phyloP scores from a whole-genome alignment of 2,888 invertebrate species.

The Tromatobia lineatoria region DNA sequence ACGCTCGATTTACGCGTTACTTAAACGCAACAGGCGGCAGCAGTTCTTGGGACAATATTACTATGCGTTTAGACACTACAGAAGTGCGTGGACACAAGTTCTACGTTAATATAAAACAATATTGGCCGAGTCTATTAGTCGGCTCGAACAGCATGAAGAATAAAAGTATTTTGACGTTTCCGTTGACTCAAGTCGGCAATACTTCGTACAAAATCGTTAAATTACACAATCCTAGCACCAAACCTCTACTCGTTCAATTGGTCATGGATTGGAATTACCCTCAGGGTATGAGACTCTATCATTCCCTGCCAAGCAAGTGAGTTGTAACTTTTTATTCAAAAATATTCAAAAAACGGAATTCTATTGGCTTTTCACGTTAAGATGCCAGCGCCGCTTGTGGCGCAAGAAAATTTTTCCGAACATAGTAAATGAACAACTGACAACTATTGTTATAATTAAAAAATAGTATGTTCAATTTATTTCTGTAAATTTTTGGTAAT shows the following conservation, averaged over 20 bases:
- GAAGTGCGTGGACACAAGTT: constrained; percentile 90
- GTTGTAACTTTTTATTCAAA: constrained; percentile 69
- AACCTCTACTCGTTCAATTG: constrained; percentile 91
- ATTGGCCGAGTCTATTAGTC: constrained; percentile 88
- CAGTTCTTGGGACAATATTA: constrained; percentile 88
- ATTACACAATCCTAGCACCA: constrained; percentile 91
- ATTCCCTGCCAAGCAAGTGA: constrained; percentile 86
- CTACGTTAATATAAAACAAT: constrained; percentile 89
- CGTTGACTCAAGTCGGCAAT: constrained; percentile 92
- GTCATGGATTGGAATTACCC: constrained; percentile 91
- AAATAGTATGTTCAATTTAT: no score
- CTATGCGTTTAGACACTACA: constrained; percentile 92
- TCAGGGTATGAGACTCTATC: constrained; percentile 87
- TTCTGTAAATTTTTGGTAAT: no score
- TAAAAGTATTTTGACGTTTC: constrained; percentile 88
- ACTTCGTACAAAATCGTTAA: constrained; percentile 89
- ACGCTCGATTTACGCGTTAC: constrained; percentile 88
- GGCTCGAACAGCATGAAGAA: constrained; percentile 79
- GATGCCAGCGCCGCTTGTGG: no score
- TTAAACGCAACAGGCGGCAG: constrained; percentile 85
- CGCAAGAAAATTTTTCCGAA: no score
- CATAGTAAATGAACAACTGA: no score
- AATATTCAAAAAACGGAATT: no score
- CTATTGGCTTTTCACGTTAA: no score
- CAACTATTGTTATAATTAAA: no score